Conservation (phyloP, 2,888 invertebrate genomes). For the Heliconius hortense region DNA sequence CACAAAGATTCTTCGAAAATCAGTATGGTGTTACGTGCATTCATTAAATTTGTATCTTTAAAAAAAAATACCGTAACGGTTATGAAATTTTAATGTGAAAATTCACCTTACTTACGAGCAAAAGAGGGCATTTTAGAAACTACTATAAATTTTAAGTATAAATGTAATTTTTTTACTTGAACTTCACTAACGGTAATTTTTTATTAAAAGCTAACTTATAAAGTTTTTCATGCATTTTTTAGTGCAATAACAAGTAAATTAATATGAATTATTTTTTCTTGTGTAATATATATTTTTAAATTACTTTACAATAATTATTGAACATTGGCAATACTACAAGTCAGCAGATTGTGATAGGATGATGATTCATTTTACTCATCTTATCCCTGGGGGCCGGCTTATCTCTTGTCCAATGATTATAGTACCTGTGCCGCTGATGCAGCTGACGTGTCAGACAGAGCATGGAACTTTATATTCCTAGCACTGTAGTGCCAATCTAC, state of each 20-base stretch:
- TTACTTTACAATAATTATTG: too few species aligned
- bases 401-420: too few species aligned
- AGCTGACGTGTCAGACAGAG: too few species aligned
- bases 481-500: too few species aligned
- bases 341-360: too few species aligned
- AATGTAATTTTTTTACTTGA: slow-evolving; percentile 6
- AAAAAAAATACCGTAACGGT: neutral
- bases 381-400: too few species aligned
- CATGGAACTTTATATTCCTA: too few species aligned
- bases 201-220: slow-evolving; percentile 8
- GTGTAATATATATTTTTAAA: too few species aligned
- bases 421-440: too few species aligned
- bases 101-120: neutral
- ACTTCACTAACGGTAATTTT: slow-evolving; percentile 7
- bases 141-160: slow-evolving; percentile 8
- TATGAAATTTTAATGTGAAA: slow-evolving; percentile 3
- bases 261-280: too few species aligned
- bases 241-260: slow-evolving; percentile 11
- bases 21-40: neutral
- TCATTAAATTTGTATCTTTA: neutral
- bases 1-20: neutral
- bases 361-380: too few species aligned
- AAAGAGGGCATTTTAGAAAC: neutral
- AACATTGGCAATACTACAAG: too few species aligned
- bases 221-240: slow-evolving; percentile 4